phyloP scores from a whole-genome alignment of 2,797 vertebrate genomes.

The Iguana delicatissima region DNA sequence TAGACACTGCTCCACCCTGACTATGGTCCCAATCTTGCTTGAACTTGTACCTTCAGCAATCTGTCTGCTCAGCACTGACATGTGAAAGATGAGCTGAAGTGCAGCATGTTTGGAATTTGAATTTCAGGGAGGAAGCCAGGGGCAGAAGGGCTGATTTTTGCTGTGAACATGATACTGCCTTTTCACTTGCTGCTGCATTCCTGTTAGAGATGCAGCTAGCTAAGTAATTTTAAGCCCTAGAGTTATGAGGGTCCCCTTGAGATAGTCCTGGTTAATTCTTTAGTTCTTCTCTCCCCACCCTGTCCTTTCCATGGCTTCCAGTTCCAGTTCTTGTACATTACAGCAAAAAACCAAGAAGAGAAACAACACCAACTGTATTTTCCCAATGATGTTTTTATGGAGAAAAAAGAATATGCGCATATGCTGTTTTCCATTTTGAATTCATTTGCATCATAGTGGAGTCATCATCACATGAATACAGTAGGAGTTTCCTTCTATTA shows the following conservation, averaged over 20 bases:
- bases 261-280: background rate
- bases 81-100: constrained; percentile 18
- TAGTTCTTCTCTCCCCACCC: background rate
- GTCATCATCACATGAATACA: too few relatives aligned
- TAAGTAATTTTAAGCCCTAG: background rate
- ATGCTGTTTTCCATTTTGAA: background rate
- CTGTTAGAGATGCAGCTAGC: background rate
- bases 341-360: too few relatives aligned
- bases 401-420: background rate
- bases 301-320: background rate
- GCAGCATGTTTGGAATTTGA: background rate
- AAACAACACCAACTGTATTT: too few relatives aligned
- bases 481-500: too few relatives aligned
- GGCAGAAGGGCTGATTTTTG: background rate
- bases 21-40: constrained; percentile 21
- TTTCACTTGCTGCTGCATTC: background rate
- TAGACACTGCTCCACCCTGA: constrained; percentile 15
- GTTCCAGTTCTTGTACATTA: background rate
- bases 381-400: background rate
- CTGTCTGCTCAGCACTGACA: background rate
- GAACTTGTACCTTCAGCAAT: constrained; percentile 12
- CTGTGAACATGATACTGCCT: background rate
- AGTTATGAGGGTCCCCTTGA: background rate
- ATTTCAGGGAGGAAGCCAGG: background rate
- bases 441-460: background rate